phyloP scores from a whole-genome alignment of 2,888 invertebrate genomes.

The Sarcophaga subvicina region DNA sequence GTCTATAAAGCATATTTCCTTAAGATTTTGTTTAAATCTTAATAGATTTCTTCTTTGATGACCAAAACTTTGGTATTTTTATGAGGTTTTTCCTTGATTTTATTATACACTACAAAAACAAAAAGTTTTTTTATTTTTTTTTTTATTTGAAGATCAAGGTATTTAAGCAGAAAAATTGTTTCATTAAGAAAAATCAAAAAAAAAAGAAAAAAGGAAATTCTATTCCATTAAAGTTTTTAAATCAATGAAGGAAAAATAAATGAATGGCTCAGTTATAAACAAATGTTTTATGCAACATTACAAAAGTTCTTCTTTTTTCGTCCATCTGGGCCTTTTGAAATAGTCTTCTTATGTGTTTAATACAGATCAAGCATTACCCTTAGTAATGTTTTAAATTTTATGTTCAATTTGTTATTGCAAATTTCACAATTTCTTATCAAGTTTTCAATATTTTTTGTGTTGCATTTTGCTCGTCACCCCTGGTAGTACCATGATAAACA shows the following conservation, averaged over 20 bases:
- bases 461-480: neutral
- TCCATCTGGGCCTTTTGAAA: neutral
- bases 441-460: neutral
- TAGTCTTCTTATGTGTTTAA: neutral
- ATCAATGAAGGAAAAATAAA: neutral
- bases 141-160: neutral
- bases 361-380: neutral
- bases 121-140: too few relatives aligned
- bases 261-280: slow-evolving; percentile 19
- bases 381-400: neutral
- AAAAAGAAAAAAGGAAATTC: too few relatives aligned
- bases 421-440: neutral
- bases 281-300: slow-evolving; percentile 17
- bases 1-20: slow-evolving; percentile 40
- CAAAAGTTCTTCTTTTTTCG: neutral
- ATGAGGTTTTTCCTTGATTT: neutral
- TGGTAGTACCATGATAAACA: neutral
- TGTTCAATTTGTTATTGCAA: neutral
- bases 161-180: neutral
- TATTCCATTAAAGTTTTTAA: neutral
- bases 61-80: neutral
- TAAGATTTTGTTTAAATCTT: slow-evolving; percentile 9
- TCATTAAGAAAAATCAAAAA: too few relatives aligned
- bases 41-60: slow-evolving; percentile 4
- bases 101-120: neutral